phyloP scores from a whole-genome alignment of 2,888 invertebrate genomes.

The Cordilura impudica region DNA sequence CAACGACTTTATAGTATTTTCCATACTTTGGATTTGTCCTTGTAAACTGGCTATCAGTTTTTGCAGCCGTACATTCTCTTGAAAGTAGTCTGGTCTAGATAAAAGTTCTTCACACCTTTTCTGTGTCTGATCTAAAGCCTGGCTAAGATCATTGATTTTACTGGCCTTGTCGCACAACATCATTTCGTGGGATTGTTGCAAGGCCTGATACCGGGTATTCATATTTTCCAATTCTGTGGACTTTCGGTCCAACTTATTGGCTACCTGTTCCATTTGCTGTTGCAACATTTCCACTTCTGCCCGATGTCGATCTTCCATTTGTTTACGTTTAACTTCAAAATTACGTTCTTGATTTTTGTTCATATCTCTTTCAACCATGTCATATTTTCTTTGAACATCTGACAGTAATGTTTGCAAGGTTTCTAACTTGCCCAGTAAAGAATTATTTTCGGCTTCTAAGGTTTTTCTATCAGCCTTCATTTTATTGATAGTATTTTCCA shows the following conservation, averaged over 20 bases:
- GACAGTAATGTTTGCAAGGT: slow-evolving; percentile 79
- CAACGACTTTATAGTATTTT: slow-evolving; percentile 72
- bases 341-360: slow-evolving; percentile 72
- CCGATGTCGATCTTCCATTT: slow-evolving; percentile 78
- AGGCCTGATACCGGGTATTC: slow-evolving; percentile 80
- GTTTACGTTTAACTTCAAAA: slow-evolving; percentile 76
- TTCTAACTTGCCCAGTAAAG: slow-evolving; percentile 80
- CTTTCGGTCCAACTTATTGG: slow-evolving; percentile 77
- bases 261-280: slow-evolving; percentile 78
- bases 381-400: slow-evolving; percentile 78
- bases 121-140: slow-evolving; percentile 82
- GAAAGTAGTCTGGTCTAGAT: slow-evolving; percentile 69
- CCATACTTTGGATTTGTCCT: slow-evolving; percentile 71
- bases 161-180: slow-evolving; percentile 82
- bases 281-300: slow-evolving; percentile 79
- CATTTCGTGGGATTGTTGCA: slow-evolving; percentile 81
- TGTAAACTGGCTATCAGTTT: slow-evolving; percentile 71
- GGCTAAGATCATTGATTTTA: slow-evolving; percentile 82
- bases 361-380: slow-evolving; percentile 74
- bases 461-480: slow-evolving; percentile 77
- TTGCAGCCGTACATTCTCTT: slow-evolving; percentile 72
- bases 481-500: slow-evolving; percentile 72
- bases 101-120: slow-evolving; percentile 77
- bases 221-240: slow-evolving; percentile 80
- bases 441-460: slow-evolving; percentile 77